These are phyloP conservation scores for Erpobdella octoculata DNA, from an alignment of 2,888 invertebrate species.

Conservation along the genomic window DNA sequence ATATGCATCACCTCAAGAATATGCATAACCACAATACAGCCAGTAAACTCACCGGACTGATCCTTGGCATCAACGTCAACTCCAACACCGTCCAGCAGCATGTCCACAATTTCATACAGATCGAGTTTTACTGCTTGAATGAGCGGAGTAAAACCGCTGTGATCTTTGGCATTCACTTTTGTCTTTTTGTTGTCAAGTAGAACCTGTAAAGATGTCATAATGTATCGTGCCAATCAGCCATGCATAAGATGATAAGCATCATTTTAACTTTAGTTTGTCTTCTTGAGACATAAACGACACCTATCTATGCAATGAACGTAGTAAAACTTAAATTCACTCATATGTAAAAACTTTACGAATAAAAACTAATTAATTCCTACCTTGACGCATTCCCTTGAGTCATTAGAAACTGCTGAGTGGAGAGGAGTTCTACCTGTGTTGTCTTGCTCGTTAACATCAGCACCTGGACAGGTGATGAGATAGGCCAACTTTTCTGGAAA, in stretches of 20 bases:
- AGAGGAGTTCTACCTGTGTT: constrained; percentile 86
- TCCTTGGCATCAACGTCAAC: constrained; percentile 92
- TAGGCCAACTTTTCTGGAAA: constrained; percentile 87
- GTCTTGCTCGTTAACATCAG: constrained; percentile 88
- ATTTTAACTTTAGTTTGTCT: too few relatives aligned
- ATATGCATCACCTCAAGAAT: too few relatives aligned
- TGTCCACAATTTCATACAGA: constrained; percentile 89
- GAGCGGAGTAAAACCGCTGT: constrained; percentile 88
- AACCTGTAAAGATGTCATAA: constrained; percentile 61
- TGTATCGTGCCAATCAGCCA: neutral
- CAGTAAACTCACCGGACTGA: constrained; percentile 64
- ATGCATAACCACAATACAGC: too few relatives aligned
- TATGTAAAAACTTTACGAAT: neutral
- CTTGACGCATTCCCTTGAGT: constrained; percentile 86
- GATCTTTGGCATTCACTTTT: constrained; percentile 84
- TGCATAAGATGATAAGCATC: too few relatives aligned
- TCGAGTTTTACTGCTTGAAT: constrained; percentile 69
- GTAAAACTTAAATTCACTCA: neutral
- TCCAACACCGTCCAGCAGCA: constrained; percentile 85
- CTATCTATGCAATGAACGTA: neutral
- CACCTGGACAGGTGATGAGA: constrained; percentile 74
- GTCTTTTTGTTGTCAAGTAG: constrained; percentile 80
- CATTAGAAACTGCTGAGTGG: constrained; percentile 89
- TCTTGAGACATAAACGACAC: too few relatives aligned
- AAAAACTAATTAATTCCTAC: constrained; percentile 41